A percentile compares a stretch with the other conserved stretches of the same genome.
Conservation (phyloP, 2,113 vertebrate genomes). For the Rhadina sibilatrix region DNA sequence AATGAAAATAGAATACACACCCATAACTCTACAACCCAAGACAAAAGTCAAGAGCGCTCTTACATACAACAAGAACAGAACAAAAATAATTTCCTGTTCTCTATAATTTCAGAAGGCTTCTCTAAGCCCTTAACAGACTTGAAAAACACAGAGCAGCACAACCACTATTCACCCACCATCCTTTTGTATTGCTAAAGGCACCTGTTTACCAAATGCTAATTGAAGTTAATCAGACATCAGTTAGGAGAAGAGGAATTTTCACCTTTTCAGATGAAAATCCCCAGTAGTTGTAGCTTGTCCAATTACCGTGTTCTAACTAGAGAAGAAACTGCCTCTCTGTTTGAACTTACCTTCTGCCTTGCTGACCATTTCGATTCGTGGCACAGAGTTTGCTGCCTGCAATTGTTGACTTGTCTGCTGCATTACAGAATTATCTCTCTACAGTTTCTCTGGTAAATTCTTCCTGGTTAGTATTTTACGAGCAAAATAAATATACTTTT, state of each 20-base stretch:
- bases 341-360: not conserved
- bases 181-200: not conserved
- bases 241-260: slow-evolving; percentile 39
- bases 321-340: not conserved
- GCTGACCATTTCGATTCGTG: accelerated
- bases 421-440: not conserved
- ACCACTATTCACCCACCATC: accelerated
- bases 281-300: not conserved
- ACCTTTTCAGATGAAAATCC: slow-evolving; percentile 48
- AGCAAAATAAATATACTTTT: not conserved
- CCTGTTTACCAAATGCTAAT: not conserved
- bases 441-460: not conserved
- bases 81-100: not conserved
- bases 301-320: not conserved
- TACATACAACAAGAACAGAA: not conserved
- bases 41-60: not conserved
- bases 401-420: not conserved
- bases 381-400: not conserved
- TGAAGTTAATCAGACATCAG: slow-evolving; percentile 55
- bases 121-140: not conserved
- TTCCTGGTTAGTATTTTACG: not conserved
- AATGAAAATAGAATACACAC: too few species aligned
- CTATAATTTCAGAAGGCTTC: not conserved
- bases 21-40: too few species aligned
- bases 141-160: not conserved